These are phyloP conservation scores for Boloria euphrosyne DNA, from an alignment of 2,888 invertebrate species.

Conservation along the genomic window DNA sequence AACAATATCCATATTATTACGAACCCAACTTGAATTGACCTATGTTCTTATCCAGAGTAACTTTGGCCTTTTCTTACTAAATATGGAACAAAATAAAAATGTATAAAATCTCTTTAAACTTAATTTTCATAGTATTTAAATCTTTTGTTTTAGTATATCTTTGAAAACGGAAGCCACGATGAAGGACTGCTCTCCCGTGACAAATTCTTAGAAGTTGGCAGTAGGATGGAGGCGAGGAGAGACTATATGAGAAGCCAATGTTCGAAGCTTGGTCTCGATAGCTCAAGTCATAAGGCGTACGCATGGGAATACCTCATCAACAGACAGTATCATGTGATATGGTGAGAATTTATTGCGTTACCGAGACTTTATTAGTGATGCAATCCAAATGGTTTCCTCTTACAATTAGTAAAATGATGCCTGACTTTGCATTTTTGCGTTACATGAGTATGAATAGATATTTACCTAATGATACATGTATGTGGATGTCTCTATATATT, in stretches of 20 bases:
- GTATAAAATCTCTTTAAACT: too few relatives aligned
- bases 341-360: conserved; percentile 72
- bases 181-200: conserved; percentile 70
- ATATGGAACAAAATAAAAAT: too few relatives aligned
- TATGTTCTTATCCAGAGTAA: too few relatives aligned
- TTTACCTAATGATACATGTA: too few relatives aligned
- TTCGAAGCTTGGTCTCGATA: conserved; percentile 83
- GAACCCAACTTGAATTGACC: too few relatives aligned
- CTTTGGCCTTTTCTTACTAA: too few relatives aligned
- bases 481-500: too few relatives aligned
- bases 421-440: conserved; percentile 11
- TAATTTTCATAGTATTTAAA: background rate
- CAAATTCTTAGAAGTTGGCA: conserved; percentile 82
- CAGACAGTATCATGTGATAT: conserved; percentile 89
- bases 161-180: conserved; percentile 72
- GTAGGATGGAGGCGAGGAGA: conserved; percentile 82
- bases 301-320: conserved; percentile 94
- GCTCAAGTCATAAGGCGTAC: conserved; percentile 86
- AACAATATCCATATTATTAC: too few relatives aligned
- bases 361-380: conserved; percentile 3
- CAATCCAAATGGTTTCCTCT: conserved; percentile 4
- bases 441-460: background rate
- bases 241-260: conserved; percentile 83
- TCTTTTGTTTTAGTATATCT: conserved; percentile 72
- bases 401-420: conserved; percentile 1